Base-by-base conservation (phyloP, 2,113 vertebrate species). In the Mormyrus lacerda region DNA sequence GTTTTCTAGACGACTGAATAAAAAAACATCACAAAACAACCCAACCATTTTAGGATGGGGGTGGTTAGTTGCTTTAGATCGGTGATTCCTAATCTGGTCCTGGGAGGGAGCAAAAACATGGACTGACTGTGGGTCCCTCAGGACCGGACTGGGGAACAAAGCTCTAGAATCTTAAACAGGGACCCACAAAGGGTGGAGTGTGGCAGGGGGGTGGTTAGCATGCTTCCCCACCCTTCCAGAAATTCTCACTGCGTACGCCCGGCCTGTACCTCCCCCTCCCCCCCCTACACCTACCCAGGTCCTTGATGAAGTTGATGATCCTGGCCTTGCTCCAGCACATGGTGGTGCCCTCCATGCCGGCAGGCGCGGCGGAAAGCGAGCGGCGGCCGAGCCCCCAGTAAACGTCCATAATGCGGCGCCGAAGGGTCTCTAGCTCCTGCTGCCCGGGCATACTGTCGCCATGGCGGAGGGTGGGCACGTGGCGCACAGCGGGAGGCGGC, bases 321-420 rank as follows among this genome's bases (percentile, higher is more conserved):
- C 96, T 97, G 95, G 97, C 96, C 93, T 96, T 97, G 93, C 97
- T 97, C 98, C 97, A 99, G 94, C 98, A 98, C 90, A 97, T 95
- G 89, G 97, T 94, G 90, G 96, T 96, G 91, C 97, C 94, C 94
- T 98, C 97, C 98, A 98, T 98, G 89, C 92, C 92, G 91, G 92
- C 91, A 91, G 91, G 92, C 24, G 55, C 0, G 2, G 19, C 3
- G 19, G 19, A 10, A 31, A 92, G 19, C 90, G 90, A 53, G 94
- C 89, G 88, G 90, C 39, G 58, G 91, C 88, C 91, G 90, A 31
- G 27, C 61, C n/a, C 91, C 90, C 88, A 90, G 87, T 88, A 90
- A 88, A 85, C 48, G 91, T 90, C 89, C 44, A 44, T 45, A 15
- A 24, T n/a, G 4, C 1, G 6, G 73, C 13, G 35, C 15, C 73